Evolutionary conservation across 2,888 invertebrate species (phyloP), one percentile per base, ranked within the genome.

Genomic region (Cecidostiba fungosa): DNA sequence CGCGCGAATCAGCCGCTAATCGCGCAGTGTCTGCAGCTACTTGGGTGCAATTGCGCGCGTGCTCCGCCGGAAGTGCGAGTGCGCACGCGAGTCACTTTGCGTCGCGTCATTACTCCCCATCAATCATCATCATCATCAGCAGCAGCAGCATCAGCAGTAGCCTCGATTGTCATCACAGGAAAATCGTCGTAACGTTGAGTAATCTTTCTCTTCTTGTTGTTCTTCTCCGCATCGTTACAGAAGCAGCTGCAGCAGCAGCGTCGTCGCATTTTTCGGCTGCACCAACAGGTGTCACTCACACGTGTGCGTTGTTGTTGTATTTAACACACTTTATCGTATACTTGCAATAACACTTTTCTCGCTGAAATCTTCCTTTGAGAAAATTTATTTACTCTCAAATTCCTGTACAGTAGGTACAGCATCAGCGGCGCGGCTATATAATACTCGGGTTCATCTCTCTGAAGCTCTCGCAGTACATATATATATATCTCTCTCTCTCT

Each of bases 261-360:
- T 29, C 16, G 59, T 59, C 54, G 32, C 80, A 78, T 62, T 77
- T 39, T 73, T 74, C 85, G 76, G 78, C 54, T 14, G 54, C 59
- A 82, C 82, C 87, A 87, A 87, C 87, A 87, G 87, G 87, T 87
- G 87, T 87, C 87, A 87, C 87, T 82, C 82, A 84, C 86, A 43
- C 69, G 29, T 72, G 77, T 77, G 77, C 81, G 69, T 23, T 12
- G 26, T 43, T 43, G 12, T 43, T 43, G 47, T 50, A 47, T 50
- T 4, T 50, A 50, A 59, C n/a, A 23, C n/a, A 59, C n/a, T n/a
- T n/a, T n/a, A n/a, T n/a, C n/a, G n/a, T n/a, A 4, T n/a, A 16
- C 50, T 50, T 0, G 29, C 26, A 6, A n/a, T n/a, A 32, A 69
- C 69, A 47, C 50, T 23, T 19, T 23, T 14, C 26, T 32, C 66